Percentiles rank a stretch among this genome's conserved stretches.
phyloP scores from a whole-genome alignment of 2,113 vertebrate species.

The Eptatretus burgeri region DNA sequence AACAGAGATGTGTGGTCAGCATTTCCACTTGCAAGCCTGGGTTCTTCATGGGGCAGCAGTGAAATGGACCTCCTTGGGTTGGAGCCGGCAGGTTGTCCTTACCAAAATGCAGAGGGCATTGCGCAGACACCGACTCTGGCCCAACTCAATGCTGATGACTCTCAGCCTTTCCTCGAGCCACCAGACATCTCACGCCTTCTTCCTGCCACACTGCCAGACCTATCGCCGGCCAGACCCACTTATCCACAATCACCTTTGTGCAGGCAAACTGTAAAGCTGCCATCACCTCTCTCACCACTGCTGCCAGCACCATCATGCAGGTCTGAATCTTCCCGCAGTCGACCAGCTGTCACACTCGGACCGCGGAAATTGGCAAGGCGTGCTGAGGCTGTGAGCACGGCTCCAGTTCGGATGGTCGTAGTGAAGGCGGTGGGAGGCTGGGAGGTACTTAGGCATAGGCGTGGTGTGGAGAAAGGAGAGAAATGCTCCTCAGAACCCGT shows the following conservation, averaged over 20 bases:
- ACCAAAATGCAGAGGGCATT: slow-evolving; percentile 92
- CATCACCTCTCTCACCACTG: not conserved
- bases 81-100: slow-evolving; percentile 87
- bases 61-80: slow-evolving; percentile 89
- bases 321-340: not conserved
- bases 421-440: slow-evolving; percentile 3
- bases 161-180: slow-evolving; percentile 42
- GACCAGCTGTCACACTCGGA: not conserved
- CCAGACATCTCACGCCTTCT: not conserved
- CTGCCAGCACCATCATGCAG: not conserved
- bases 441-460: not conserved
- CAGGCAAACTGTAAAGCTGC: not conserved
- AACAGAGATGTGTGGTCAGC: too few relatives aligned
- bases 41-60: slow-evolving; percentile 52
- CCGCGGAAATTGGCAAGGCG: not conserved
- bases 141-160: slow-evolving; percentile 92
- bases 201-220: not conserved
- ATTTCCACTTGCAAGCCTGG: too few relatives aligned
- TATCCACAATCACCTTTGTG: not conserved
- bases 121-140: slow-evolving; percentile 71
- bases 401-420: not conserved
- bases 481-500: too few relatives aligned
- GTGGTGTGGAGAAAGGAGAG: too few relatives aligned
- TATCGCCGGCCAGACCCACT: not conserved
- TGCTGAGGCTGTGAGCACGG: not conserved